Conservation (phyloP, 2,888 invertebrate species). For the Eledona agricola region DNA sequence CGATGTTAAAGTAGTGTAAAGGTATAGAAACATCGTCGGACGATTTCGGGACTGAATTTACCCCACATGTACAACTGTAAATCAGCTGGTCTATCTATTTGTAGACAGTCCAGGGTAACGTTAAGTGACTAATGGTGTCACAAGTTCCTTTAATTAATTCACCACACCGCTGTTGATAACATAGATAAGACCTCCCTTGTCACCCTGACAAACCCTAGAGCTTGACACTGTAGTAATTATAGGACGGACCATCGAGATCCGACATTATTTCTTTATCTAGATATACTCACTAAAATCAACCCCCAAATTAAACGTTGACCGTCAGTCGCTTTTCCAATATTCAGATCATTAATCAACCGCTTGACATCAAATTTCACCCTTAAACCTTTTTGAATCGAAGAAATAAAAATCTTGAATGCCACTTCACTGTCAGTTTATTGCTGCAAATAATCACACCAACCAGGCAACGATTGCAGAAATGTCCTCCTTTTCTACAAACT, state of each 20-base stretch:
- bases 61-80: conserved; percentile 52
- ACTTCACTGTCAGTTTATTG: too few species aligned
- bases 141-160: conserved; percentile 60
- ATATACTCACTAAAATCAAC: conserved; percentile 39
- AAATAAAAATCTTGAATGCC: too few species aligned
- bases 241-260: conserved; percentile 34
- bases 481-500: too few species aligned
- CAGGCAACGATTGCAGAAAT: too few species aligned
- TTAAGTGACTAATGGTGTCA: conserved; percentile 61
- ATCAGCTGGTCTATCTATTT: conserved; percentile 57
- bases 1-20: conserved; percentile 26
- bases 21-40: conserved; percentile 18
- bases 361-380: conserved; percentile 15
- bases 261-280: conserved; percentile 37
- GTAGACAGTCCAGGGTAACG: conserved; percentile 54
- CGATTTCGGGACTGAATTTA: conserved; percentile 23
- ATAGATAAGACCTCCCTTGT: conserved; percentile 56
- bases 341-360: conserved; percentile 29
- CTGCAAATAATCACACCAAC: too few species aligned
- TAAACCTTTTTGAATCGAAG: too few species aligned
- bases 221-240: conserved; percentile 40
- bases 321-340: conserved; percentile 30
- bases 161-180: conserved; percentile 58
- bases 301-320: conserved; percentile 45
- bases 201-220: conserved; percentile 44